Evolutionary conservation across 2,113 vertebrate genomes (phyloP), one percentile per base, ranked within the genome.

Genomic region (Myodes glareolus): DNA sequence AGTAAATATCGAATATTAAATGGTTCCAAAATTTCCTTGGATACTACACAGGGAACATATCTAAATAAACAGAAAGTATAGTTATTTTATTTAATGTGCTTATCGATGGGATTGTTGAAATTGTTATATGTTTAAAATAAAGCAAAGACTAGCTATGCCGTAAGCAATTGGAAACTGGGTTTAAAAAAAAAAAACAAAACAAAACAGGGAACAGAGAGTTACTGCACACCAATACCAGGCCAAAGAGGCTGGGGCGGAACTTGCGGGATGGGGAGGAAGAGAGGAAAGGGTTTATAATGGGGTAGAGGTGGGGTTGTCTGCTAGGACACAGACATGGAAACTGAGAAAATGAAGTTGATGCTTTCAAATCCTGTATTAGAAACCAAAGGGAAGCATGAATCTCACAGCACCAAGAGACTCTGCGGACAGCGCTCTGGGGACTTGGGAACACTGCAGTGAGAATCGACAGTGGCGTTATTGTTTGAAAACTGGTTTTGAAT

Each of bases 401-500:
- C 5, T 52, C 27, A 36, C 11, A 42, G 55, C 31, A 23, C 72
- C 8, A 14, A 31, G 47, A 29, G 63, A 84, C 19, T 67, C 1
- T 4, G 14, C 19, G 7, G 7, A 42, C 12, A 17, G 25, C n/a
- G 52, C 36, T 67, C 10, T 4, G 19, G 45, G 29, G 45, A 47
- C 63, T 36, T 12, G 61, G 82, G 82, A 73, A 68, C 3, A 29
- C 67, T 39, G 76, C 72, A 6, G 67, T 11, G 1, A 68, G 50
- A 82, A 25, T n/a, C 39, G 72, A 63, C 87, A 95, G 63, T 75
- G 96, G 92, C n/a, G 7, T 93, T 33, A 23, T 39, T 91, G 50
- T 84, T 42, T 31, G 45, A 87, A 36, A 67, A 67, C 39, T 42
- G 55, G 88, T 61, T 76, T 13, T 42, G 70, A 88, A 33, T 76